phyloP scores from a whole-genome alignment of 2,888 invertebrate genomes.

The Hydroisotoma schaefferi region DNA sequence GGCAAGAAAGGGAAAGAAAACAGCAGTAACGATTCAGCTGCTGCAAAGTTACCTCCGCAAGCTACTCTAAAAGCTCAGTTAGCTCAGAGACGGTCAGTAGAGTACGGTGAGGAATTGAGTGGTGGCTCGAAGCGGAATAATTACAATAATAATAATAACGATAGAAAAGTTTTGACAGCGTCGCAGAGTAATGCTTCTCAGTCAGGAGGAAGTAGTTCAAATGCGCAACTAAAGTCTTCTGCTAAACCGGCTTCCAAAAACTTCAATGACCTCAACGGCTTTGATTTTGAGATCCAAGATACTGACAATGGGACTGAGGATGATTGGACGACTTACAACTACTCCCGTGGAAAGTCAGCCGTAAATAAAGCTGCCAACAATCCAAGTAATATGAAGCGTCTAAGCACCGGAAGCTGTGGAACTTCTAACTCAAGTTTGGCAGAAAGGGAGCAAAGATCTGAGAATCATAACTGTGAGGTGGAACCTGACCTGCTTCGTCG shows the following conservation, averaged over 20 bases:
- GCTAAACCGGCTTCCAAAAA: neutral
- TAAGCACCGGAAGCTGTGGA: neutral
- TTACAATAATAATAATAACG: neutral
- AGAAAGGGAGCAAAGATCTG: conserved; percentile 16
- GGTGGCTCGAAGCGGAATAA: neutral
- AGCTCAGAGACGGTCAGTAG: conserved; percentile 13
- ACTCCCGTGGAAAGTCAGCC: conserved; percentile 18
- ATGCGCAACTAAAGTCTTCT: neutral
- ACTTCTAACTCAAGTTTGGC: neutral
- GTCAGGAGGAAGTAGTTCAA: neutral
- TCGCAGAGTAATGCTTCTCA: conserved; percentile 15
- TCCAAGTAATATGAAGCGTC: conserved; percentile 12
- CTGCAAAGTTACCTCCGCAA: conserved; percentile 8
- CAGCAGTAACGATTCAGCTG: conserved; percentile 13
- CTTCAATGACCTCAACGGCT: neutral
- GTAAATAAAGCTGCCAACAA: conserved; percentile 20
- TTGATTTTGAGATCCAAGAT: conserved; percentile 6
- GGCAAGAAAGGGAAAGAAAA: conserved; percentile 38
- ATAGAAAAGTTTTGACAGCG: conserved; percentile 20
- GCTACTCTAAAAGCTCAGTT: conserved; percentile 26
- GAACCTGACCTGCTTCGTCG: neutral
- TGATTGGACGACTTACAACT: conserved; percentile 34
- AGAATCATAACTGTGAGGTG: conserved; percentile 10
- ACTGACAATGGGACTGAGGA: conserved; percentile 8
- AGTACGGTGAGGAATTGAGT: neutral